phyloP scores from a whole-genome alignment of 2,888 invertebrate genomes.

The Harpalus rubripes region DNA sequence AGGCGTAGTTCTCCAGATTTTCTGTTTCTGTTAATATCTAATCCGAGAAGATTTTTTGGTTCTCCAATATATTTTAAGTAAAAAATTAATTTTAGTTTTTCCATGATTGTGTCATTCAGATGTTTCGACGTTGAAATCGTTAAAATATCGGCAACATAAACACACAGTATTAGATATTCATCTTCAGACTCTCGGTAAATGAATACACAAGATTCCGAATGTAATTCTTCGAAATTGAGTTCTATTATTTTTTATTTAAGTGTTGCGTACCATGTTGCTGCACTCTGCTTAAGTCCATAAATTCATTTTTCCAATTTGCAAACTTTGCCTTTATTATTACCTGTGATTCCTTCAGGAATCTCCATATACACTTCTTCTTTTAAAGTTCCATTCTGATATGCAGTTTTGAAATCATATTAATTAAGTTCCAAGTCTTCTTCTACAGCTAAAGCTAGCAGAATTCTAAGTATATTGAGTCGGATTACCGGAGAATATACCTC shows the following conservation, averaged over 20 bases:
- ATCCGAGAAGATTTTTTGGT: conserved; percentile 8
- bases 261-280: background rate
- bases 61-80: conserved; percentile 22
- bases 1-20: background rate
- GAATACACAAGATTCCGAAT: conserved; percentile 12
- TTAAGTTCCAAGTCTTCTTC: conserved; percentile 30
- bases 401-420: conserved; percentile 46
- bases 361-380: no score
- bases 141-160: conserved; percentile 11
- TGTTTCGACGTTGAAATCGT: background rate
- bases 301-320: background rate
- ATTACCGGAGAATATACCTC: no score
- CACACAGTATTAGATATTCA: conserved; percentile 12
- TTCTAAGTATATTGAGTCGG: no score
- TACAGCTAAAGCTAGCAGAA: conserved; percentile 3
- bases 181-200: background rate
- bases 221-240: conserved; percentile 1
- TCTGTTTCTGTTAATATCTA: background rate
- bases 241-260: background rate
- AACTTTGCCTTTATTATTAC: no score
- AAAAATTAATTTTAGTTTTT: conserved; percentile 13
- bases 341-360: no score
- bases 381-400: conserved; percentile 36
- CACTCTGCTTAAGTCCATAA: background rate
- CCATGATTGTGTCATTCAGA: conserved; percentile 10